A percentile compares a stretch with the other conserved stretches of the same genome.
Conservation (phyloP, 2,797 vertebrate genomes). For the Phyllotis vaccarum region DNA sequence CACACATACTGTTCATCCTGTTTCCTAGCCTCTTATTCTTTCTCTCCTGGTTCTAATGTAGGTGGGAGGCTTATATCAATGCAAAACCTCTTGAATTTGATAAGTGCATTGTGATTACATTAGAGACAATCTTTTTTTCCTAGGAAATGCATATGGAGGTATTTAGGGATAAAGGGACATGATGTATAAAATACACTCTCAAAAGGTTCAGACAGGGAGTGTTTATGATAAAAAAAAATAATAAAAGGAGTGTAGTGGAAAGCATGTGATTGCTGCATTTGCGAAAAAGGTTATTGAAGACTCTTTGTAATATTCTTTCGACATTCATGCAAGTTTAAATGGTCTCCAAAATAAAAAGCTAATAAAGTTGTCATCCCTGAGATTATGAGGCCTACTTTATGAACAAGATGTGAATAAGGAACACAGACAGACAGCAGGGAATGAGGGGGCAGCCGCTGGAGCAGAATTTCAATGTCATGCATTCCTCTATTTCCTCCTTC, state of each 20-base stretch:
- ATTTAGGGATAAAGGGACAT: neutral
- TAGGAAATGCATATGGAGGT: neutral
- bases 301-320: neutral
- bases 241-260: neutral
- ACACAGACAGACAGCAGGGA: neutral
- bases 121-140: neutral
- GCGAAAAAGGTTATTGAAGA: neutral
- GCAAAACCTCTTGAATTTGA: neutral
- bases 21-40: neutral
- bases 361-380: neutral
- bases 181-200: neutral
- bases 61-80: neutral
- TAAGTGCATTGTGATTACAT: neutral
- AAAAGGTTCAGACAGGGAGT: neutral
- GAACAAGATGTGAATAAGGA: neutral
- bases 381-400: neutral
- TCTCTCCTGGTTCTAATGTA: neutral
- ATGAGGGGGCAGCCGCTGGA: fast-evolving
- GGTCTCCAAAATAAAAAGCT: conserved; percentile 17
- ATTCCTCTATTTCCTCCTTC: fast-evolving
- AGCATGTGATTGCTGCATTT: neutral
- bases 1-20: fast-evolving
- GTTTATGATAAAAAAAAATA: neutral
- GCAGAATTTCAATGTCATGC: fast-evolving
- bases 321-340: neutral